Evolutionary conservation across 2,113 vertebrate species (phyloP), one percentile per base, ranked within the genome.

Genomic region (Pedionomus torquatus): DNA sequence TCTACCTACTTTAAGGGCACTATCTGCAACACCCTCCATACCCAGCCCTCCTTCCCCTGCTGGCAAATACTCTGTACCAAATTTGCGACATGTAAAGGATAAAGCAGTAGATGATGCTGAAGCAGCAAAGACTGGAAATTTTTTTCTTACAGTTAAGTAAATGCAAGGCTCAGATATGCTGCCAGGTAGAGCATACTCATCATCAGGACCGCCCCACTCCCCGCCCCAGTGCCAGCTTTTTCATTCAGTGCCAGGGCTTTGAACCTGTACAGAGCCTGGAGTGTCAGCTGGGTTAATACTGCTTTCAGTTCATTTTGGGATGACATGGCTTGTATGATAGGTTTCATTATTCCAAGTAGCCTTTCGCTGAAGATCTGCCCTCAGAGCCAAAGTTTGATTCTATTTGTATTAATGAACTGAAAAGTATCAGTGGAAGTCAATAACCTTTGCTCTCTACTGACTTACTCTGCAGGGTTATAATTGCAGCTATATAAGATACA

Each of bases 181-280:
- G 60, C 28, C 39, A 39, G 44, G 8, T 54, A 12, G 26, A 70
- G 64, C 61, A 25, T 3, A 13, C 2, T 0, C 1, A 0, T 30
- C 25, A 37, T 48, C 46, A 30, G 51, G 26, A 60, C 11, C 30
- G 31, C 9, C 23, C 12, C 19, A 4, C 35, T 10, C 43, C 24
- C 17, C 0, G 0, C 23, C 18, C 20, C 1, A 0, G 5, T 23
- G 26, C 25, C 43, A n/a, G 68, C 37, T 52, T 54, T 52, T 87
- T 60, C 71, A 81, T 24, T n/a, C 41, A 55, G 46, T 64, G 64
- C 44, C 58, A 77, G 76, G 37, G 33, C 65, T 85, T 54, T 0
- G 0, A 83, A 11, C 15, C 52, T 64, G 16, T 31, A 4, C 46
- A 54, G 33, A 74, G 31, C 19, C 55, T 63, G 77, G 28, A 66